Base-by-base conservation (phyloP, 2,888 invertebrate species). In the Phytoseiulus persimilis region DNA sequence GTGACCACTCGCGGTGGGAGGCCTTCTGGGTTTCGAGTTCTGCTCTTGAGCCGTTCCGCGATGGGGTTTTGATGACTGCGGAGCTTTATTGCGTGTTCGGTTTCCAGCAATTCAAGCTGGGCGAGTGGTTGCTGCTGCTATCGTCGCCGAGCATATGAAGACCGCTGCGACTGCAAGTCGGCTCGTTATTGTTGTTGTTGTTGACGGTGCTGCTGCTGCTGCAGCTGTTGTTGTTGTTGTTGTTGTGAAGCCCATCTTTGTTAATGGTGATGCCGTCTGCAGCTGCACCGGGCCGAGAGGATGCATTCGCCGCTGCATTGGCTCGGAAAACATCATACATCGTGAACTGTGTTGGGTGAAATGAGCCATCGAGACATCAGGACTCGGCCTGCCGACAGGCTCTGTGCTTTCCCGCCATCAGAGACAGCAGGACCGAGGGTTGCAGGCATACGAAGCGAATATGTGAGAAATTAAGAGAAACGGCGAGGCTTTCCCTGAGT, bases 341-440 rank as follows among this genome's bases (percentile, higher is more conserved):
- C 65, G 65, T 65, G 65, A 65, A 65, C 65, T 65, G 65, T 65
- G 87, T 45, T 45, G 87, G 87, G 87, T 87, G 87, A 87, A 87
- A 87, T 87, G 87, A 87, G 87, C 87, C 87, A 87, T 87, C 87
- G 87, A 45, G 87, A 87, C 87, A 87, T 87, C 87, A 87, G 39
- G 45, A 87, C 33, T 84, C 84, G 11, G 87, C 87, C 28, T 87
- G 87, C 87, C 45, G 39, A 87, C 87, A 39, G 39, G 39, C 39
- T 39, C 39, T 39, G 39, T 39, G 39, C 39, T 9, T 39, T 3
- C 31, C 32, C 18, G 65, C 65, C 65, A 65, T 65, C 65, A 65
- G 65, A 28, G 28, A 65, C 65, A 23, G 65, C 65, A 23, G 65
- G 65, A 3, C 65, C 28, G 18, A 65, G 65, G 18, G 65, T 23